These are phyloP conservation scores for Poeciliopsis infans DNA, from an alignment of 2,797 vertebrate species.

Conservation along the genomic window DNA sequence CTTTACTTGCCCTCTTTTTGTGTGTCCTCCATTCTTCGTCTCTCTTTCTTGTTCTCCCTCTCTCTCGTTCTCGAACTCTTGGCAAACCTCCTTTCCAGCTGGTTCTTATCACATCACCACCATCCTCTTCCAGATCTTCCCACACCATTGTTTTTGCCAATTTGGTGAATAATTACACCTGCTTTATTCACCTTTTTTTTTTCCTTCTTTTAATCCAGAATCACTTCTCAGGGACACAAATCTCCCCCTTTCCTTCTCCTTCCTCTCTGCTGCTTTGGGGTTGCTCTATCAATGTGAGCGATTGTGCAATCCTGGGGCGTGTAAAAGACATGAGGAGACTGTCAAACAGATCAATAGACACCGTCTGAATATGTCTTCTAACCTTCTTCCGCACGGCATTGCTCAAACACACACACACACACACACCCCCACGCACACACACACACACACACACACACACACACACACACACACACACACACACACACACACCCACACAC, in stretches of 20 bases:
- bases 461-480: too few species aligned
- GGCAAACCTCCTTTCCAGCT: constrained; percentile 7
- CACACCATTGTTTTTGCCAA: constrained; percentile 31
- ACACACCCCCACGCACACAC: neutral
- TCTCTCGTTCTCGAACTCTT: constrained; percentile 8
- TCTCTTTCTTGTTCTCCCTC: neutral
- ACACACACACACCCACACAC: too few species aligned
- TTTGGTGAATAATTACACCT: constrained; percentile 37
- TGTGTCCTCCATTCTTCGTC: neutral
- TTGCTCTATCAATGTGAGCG: constrained; percentile 73
- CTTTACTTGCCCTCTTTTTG: constrained; percentile 5
- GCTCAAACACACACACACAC: constrained; percentile 16
- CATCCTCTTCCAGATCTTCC: constrained; percentile 38
- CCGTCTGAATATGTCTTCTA: constrained; percentile 59
- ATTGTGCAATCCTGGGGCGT: constrained; percentile 71
- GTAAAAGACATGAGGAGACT: constrained; percentile 77
- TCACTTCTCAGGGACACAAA: constrained; percentile 20
- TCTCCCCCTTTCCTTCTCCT: constrained; percentile 22
- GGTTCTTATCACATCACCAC: constrained; percentile 27
- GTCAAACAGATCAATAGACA: constrained; percentile 77
- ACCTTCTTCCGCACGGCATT: constrained; percentile 9
- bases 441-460: too few species aligned
- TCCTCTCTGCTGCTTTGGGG: constrained; percentile 27
- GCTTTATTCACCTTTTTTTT: constrained; percentile 52
- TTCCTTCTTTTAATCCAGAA: constrained; percentile 21